Evolutionary conservation across 2,797 vertebrate species (phyloP).

Genomic region (Darevskia nairensis): DNA sequence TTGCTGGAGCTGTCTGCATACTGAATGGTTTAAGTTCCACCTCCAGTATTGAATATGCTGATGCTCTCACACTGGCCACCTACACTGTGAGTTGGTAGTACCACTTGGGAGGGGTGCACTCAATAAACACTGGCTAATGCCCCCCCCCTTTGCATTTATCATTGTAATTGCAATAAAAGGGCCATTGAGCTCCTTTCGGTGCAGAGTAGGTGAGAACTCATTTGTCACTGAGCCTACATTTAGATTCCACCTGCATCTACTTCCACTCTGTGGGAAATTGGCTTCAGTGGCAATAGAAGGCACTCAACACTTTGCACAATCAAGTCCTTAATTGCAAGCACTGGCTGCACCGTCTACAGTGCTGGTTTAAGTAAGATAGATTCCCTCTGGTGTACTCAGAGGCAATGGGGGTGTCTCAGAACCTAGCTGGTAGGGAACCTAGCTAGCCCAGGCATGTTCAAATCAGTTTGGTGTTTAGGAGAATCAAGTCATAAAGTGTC

Average conservation of each 20-base stretch:
- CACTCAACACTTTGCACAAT: slow-evolving; percentile 27
- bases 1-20: neutral
- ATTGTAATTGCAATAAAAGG: slow-evolving; percentile 51
- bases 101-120: neutral
- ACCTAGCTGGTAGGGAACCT: neutral
- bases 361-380: slow-evolving; percentile 7
- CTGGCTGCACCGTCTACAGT: neutral
- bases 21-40: neutral
- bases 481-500: neutral
- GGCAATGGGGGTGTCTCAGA: neutral
- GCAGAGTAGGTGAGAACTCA: slow-evolving; percentile 43
- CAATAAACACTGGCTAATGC: slow-evolving; percentile 14
- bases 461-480: neutral
- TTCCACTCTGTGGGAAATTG: slow-evolving; percentile 35
- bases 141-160: slow-evolving; percentile 24
- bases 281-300: slow-evolving; percentile 32
- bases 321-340: slow-evolving; percentile 14
- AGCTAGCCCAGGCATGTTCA: neutral
- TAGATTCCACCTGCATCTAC: slow-evolving; percentile 28
- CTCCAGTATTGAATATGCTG: neutral
- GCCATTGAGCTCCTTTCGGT: slow-evolving; percentile 10
- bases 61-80: neutral
- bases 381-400: neutral
- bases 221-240: slow-evolving; percentile 43
- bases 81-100: neutral